A percentile compares a stretch with the other conserved stretches of the same genome.
Conservation (phyloP, 2,797 vertebrate species). For the Platalea minor region DNA sequence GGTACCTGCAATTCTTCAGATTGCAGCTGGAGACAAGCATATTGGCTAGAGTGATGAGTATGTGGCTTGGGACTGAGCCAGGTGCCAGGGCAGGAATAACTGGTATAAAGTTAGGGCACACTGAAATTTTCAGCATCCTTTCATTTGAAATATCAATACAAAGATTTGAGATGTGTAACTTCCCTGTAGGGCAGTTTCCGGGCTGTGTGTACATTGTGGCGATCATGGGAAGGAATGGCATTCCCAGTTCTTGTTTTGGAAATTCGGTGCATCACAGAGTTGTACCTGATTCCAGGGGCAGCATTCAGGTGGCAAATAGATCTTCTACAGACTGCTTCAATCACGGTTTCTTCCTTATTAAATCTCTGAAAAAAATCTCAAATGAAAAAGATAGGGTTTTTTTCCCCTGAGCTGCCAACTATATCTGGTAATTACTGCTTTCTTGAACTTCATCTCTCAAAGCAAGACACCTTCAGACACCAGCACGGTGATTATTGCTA, state of each 20-base stretch:
- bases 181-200: not conserved
- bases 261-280: not conserved
- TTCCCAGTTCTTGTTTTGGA: not conserved
- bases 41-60: not conserved
- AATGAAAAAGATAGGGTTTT: fast-evolving
- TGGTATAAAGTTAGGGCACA: fast-evolving
- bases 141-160: not conserved
- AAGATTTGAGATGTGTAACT: not conserved
- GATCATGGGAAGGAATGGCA: not conserved
- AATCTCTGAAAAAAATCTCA: not conserved
- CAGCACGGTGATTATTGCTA: not conserved
- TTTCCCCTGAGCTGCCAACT: not conserved
- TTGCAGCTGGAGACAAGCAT: not conserved
- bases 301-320: not conserved
- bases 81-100: not conserved
- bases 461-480: not conserved
- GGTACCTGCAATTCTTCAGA: not conserved
- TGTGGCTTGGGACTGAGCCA: not conserved
- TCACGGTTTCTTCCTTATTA: not conserved
- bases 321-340: not conserved
- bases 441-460: not conserved
- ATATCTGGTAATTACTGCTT: not conserved
- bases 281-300: fast-evolving
- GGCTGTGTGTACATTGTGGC: not conserved
- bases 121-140: not conserved